Percentiles rank a stretch among this genome's conserved stretches.
Conservation (phyloP, 2,113 vertebrate species). For the Terrapene triunguis region DNA sequence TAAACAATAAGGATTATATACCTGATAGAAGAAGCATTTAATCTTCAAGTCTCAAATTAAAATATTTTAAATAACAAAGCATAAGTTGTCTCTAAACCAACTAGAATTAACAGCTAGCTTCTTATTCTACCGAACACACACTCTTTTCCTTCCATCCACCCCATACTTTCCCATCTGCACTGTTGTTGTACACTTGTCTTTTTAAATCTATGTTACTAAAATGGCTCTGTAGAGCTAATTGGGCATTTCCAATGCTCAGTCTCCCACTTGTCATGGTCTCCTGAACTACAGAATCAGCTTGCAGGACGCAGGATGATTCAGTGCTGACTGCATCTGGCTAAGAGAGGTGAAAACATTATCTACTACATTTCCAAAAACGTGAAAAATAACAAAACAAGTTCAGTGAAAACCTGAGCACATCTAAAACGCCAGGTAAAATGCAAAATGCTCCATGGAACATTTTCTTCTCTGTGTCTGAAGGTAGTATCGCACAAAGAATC, state of each 20-base stretch:
- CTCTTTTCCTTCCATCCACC: background rate
- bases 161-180: background rate
- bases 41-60: background rate
- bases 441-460: background rate
- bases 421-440: slow-evolving; percentile 14
- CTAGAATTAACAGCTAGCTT: background rate
- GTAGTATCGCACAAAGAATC: background rate
- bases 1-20: background rate
- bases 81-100: background rate
- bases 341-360: too few relatives aligned
- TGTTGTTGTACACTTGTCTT: background rate
- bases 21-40: background rate
- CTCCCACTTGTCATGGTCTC: background rate
- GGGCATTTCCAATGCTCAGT: background rate
- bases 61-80: background rate
- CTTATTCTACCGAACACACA: background rate
- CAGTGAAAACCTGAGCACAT: rapidly evolving
- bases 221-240: background rate
- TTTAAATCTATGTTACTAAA: background rate
- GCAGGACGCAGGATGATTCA: background rate
- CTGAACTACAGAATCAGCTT: background rate
- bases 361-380: background rate
- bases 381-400: background rate
- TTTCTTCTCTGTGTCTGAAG: background rate
- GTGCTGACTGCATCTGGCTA: background rate